phyloP scores from a whole-genome alignment of 2,797 vertebrate species.

The Phoxinus dragarum region DNA sequence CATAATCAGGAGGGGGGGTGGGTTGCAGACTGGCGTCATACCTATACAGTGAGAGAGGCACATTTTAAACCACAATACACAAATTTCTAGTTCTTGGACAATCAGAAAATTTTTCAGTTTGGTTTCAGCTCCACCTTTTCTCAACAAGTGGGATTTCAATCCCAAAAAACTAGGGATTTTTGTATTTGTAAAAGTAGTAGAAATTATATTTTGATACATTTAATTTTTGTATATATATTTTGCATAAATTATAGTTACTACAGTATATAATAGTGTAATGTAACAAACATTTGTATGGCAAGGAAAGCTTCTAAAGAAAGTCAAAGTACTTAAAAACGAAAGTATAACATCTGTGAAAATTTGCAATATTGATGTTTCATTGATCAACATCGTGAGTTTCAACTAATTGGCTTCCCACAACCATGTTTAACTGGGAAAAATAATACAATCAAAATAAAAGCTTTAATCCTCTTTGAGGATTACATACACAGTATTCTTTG shows the following conservation, averaged over 20 bases:
- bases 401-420: background rate
- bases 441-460: background rate
- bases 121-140: background rate
- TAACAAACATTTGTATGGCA: background rate
- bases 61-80: background rate
- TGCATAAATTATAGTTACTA: background rate
- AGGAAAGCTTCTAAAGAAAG: background rate
- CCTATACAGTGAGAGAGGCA: conserved; percentile 74
- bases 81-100: background rate
- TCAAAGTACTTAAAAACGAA: background rate
- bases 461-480: background rate
- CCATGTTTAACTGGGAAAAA: background rate
- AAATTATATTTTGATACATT: background rate
- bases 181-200: background rate
- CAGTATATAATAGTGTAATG: background rate
- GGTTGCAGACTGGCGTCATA: conserved; percentile 88
- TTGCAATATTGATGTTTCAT: background rate
- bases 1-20: conserved; percentile 88
- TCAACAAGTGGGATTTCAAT: background rate
- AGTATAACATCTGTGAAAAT: background rate
- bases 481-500: background rate
- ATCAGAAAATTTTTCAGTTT: background rate
- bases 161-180: background rate
- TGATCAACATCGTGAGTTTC: background rate
- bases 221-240: background rate